Conservation (phyloP, 2,797 vertebrate genomes). For the Peromyscus melanophrys region DNA sequence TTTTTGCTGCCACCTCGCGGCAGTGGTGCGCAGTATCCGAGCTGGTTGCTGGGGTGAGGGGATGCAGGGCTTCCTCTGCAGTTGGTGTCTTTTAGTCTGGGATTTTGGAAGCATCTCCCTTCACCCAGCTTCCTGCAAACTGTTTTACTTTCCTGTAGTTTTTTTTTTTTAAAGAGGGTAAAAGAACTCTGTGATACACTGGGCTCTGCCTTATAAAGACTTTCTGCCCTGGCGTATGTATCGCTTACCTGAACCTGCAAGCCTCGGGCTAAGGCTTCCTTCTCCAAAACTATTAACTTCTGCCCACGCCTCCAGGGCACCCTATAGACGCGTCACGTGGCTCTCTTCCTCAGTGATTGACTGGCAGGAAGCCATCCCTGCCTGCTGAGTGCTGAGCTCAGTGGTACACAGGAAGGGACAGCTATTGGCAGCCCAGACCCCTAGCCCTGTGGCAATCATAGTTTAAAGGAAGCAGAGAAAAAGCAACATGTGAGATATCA, state of each 20-base stretch:
- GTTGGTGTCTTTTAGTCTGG: neutral
- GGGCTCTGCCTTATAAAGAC: neutral
- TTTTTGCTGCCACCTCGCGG: slow-evolving; percentile 85
- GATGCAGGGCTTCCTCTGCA: neutral
- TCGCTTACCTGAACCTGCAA: neutral
- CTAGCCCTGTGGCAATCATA: rapidly evolving
- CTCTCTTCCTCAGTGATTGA: neutral
- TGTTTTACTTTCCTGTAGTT: neutral
- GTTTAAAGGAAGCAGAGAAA: neutral
- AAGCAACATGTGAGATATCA: neutral
- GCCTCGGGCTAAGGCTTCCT: neutral
- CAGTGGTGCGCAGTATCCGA: neutral
- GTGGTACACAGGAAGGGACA: neutral
- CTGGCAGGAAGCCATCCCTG: rapidly evolving
- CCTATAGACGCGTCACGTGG: rapidly evolving
- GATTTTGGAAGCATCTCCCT: neutral
- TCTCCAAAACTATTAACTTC: neutral
- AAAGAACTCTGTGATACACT: neutral
- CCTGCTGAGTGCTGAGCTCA: neutral
- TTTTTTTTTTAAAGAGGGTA: neutral
- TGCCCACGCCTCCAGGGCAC: neutral
- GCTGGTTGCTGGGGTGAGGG: neutral
- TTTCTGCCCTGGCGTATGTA: neutral
- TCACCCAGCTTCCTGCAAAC: neutral
- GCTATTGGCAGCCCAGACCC: neutral